These are phyloP conservation scores for Emydoidea blandingii DNA, from an alignment of 2,797 vertebrate genomes.

Conservation along the genomic window DNA sequence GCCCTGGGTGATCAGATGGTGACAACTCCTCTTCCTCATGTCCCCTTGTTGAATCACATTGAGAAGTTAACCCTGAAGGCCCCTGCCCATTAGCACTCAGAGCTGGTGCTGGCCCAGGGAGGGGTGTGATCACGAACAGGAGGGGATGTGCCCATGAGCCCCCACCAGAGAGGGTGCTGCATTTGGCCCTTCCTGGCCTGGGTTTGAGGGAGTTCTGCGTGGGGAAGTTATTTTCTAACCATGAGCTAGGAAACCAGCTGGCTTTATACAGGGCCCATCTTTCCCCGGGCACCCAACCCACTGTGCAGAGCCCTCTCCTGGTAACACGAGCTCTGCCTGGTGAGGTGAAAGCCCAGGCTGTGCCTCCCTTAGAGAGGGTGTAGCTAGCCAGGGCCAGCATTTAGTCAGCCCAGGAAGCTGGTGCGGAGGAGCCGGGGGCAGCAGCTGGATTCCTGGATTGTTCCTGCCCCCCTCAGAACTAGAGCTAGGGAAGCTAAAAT, in stretches of 20 bases:
- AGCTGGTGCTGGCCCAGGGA: neutral
- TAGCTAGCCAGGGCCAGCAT: neutral
- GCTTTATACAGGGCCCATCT: neutral
- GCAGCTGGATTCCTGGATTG: accelerated
- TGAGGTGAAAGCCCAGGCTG: neutral
- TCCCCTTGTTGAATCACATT: neutral
- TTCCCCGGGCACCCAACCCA: neutral
- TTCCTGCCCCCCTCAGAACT: neutral
- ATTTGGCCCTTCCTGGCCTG: neutral
- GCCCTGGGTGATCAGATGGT: neutral
- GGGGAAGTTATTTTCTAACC: neutral
- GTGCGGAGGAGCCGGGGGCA: accelerated
- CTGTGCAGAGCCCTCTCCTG: neutral
- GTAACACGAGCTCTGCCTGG: too few species aligned
- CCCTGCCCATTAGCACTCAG: too few species aligned
- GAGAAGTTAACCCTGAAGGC: neutral
- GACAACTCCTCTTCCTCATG: neutral
- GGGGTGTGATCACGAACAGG: neutral
- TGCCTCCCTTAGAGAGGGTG: neutral
- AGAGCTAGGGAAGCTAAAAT: neutral
- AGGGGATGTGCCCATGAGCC: neutral
- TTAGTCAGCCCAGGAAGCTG: neutral
- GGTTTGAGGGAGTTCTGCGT: too few species aligned
- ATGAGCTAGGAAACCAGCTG: neutral
- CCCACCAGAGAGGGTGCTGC: neutral